Evolutionary conservation across 2,888 invertebrate genomes (phyloP).

Genomic region (Acronicta leporina): DNA sequence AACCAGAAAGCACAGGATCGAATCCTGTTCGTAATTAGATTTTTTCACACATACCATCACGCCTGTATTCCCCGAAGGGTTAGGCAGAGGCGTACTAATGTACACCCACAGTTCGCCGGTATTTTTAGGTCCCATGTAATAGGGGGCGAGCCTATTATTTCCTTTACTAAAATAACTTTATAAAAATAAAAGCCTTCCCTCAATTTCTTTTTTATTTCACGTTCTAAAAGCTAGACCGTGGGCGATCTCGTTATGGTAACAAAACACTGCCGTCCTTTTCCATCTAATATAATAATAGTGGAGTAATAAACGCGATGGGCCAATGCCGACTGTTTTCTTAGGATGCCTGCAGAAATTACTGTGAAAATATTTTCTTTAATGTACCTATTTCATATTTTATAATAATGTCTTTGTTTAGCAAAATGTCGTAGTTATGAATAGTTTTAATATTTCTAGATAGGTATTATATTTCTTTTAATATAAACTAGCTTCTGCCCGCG

Average conservation of each 20-base stretch:
- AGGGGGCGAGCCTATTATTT: no score
- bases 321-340: conserved; percentile 52
- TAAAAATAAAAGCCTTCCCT: neutral
- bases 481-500: no score
- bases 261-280: conserved; percentile 46
- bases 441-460: neutral
- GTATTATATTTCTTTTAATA: neutral
- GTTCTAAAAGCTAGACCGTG: conserved; percentile 10
- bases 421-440: neutral
- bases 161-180: no score
- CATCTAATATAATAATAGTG: conserved; percentile 50
- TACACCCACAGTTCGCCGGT: no score
- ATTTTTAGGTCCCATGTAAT: no score
- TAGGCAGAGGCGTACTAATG: no score
- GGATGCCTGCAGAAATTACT: conserved; percentile 51
- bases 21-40: no score
- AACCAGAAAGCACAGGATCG: no score
- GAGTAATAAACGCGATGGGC: conserved; percentile 33
- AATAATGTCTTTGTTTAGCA: neutral
- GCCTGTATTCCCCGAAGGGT: no score
- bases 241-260: conserved; percentile 40
- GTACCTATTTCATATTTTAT: conserved; percentile 3
- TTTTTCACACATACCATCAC: no score
- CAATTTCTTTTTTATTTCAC: neutral
- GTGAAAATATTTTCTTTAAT: conserved; percentile 26